Evolutionary conservation across 2,888 invertebrate species (phyloP).

Genomic region (Luffia ferchaultella): DNA sequence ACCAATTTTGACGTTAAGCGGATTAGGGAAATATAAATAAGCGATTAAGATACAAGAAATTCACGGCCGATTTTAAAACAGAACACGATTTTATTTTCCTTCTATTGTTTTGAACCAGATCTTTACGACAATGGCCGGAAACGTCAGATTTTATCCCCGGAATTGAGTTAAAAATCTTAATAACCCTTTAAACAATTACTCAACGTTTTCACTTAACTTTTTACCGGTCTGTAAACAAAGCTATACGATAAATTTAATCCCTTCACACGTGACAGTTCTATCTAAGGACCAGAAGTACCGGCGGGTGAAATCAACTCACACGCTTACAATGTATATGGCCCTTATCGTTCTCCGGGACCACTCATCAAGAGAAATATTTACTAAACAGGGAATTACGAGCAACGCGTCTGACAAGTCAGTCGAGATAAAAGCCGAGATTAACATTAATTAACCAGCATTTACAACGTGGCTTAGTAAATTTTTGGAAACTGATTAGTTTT

Average conservation of each 20-base stretch:
- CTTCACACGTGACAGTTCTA: slow-evolving; percentile 24
- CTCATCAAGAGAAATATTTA: slow-evolving; percentile 54
- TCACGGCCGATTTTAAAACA: too few relatives aligned
- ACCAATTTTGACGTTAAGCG: too few relatives aligned
- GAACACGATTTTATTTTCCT: too few relatives aligned
- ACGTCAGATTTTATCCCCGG: neutral
- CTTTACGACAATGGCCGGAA: neutral
- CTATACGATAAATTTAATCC: slow-evolving; percentile 25
- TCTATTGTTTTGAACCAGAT: too few relatives aligned
- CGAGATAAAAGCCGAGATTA: slow-evolving; percentile 45
- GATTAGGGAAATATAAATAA: too few relatives aligned
- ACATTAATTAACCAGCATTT: slow-evolving; percentile 45
- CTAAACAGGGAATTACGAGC: slow-evolving; percentile 42
- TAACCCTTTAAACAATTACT: neutral
- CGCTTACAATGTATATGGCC: slow-evolving; percentile 29
- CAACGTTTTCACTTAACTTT: neutral
- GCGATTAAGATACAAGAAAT: too few relatives aligned
- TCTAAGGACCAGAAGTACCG: slow-evolving; percentile 3
- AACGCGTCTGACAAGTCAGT: slow-evolving; percentile 29
- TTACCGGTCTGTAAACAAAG: neutral
- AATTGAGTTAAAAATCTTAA: neutral
- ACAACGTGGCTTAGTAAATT: slow-evolving; percentile 32
- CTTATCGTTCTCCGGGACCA: slow-evolving; percentile 33
- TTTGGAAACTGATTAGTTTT: neutral
- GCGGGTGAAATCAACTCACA: slow-evolving; percentile 22